Evolutionary conservation across 2,113 vertebrate genomes (phyloP).

Genomic region (Desmodus rotundus): DNA sequence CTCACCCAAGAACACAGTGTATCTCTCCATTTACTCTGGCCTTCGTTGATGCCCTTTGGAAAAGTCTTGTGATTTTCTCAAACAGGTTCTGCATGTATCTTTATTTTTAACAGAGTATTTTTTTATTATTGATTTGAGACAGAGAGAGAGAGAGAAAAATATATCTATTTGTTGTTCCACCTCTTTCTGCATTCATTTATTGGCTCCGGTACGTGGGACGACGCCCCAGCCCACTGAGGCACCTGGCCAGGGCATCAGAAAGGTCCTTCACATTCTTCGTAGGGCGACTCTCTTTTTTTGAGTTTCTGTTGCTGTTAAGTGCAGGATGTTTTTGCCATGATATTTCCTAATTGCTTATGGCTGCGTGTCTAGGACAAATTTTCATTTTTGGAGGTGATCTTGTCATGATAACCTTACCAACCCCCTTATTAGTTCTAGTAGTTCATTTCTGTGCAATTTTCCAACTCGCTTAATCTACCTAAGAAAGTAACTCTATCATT

Average conservation of each 20-base stretch:
- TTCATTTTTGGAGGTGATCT: background rate
- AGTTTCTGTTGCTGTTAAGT: background rate
- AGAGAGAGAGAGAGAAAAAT: too few relatives aligned
- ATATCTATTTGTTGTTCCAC: too few relatives aligned
- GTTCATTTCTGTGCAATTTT: background rate
- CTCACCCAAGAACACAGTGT: background rate
- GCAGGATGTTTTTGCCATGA: background rate
- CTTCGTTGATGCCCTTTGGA: background rate
- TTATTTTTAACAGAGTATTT: too few relatives aligned
- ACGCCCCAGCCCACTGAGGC: too few relatives aligned
- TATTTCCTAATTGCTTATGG: background rate
- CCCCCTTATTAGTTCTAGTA: background rate
- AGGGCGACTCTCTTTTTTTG: background rate
- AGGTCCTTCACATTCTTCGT: background rate
- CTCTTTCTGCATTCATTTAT: too few relatives aligned
- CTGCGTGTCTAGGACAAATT: background rate
- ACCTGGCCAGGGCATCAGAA: too few relatives aligned
- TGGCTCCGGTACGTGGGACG: too few relatives aligned
- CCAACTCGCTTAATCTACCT: background rate
- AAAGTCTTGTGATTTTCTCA: background rate
- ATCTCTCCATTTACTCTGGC: background rate
- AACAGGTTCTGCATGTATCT: background rate
- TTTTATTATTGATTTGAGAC: too few relatives aligned
- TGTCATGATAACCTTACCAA: background rate
- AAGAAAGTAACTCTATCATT: background rate